These are phyloP conservation scores for Gorsachius magnificus DNA, from an alignment of 2,797 vertebrate genomes.

Conservation along the genomic window DNA sequence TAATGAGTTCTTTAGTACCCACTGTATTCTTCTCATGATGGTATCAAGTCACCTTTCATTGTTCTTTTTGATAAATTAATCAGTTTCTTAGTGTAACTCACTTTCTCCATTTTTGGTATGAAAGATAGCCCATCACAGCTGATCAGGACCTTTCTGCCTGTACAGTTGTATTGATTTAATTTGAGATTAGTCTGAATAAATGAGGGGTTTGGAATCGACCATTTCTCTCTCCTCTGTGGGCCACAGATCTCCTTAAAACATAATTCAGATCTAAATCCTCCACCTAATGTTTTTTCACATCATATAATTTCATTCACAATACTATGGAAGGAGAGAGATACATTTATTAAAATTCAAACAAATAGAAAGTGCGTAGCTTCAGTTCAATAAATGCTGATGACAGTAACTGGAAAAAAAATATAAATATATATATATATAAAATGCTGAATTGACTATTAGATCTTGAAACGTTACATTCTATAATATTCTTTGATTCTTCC, in stretches of 20 bases:
- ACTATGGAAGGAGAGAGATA: background rate
- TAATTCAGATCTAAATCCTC: background rate
- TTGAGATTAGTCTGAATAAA: background rate
- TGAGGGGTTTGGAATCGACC: background rate
- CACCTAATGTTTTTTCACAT: background rate
- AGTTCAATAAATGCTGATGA: background rate
- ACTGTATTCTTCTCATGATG: background rate
- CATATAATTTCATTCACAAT: background rate
- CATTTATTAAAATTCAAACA: background rate
- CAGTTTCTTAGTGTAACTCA: background rate
- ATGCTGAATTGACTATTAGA: background rate
- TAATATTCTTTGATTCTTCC: background rate
- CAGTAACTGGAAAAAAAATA: background rate
- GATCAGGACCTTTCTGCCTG: background rate
- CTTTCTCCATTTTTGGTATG: background rate
- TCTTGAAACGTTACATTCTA: background rate
- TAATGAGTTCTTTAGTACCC: background rate
- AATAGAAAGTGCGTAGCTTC: background rate
- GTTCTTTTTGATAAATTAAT: slow-evolving; percentile 9
- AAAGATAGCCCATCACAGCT: background rate
- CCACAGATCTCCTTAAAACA: background rate
- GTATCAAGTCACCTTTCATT: background rate
- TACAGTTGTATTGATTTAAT: background rate
- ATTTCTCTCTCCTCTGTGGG: background rate
- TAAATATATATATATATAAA: background rate